Evolutionary conservation across 2,888 invertebrate genomes (phyloP).

Genomic region (Macrophya annulata): DNA sequence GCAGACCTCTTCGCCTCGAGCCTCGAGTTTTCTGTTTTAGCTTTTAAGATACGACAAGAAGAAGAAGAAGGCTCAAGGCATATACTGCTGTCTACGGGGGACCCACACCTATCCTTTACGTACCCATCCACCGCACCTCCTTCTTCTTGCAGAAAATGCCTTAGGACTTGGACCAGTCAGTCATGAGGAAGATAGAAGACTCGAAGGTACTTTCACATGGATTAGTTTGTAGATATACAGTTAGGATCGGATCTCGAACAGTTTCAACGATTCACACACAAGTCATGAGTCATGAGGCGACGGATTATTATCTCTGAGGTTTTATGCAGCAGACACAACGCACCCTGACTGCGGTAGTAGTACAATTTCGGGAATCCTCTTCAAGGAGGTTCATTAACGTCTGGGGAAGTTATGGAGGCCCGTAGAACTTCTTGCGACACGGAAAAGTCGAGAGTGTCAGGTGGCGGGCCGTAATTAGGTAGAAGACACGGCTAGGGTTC

Average conservation of each 20-base stretch:
- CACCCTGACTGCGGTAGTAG: background rate
- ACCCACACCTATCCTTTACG: slow-evolving; percentile 28
- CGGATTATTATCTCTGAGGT: slow-evolving; percentile 27
- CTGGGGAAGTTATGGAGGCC: slow-evolving; percentile 39
- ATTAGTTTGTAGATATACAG: slow-evolving; percentile 39
- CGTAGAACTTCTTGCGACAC: slow-evolving; percentile 44
- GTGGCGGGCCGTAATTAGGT: slow-evolving; percentile 43
- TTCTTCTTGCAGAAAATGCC: slow-evolving; percentile 32
- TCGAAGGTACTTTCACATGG: slow-evolving; percentile 43
- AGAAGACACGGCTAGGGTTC: slow-evolving; percentile 33
- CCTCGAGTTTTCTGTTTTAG: slow-evolving; percentile 48
- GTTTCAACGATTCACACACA: slow-evolving; percentile 26
- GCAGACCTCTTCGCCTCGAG: background rate
- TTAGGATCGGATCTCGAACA: slow-evolving; percentile 8
- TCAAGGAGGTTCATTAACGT: slow-evolving; percentile 40
- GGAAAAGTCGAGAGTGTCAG: slow-evolving; percentile 49
- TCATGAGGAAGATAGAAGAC: slow-evolving; percentile 37
- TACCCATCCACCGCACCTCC: background rate
- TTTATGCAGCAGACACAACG: background rate
- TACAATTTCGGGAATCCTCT: slow-evolving; percentile 38
- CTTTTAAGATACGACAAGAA: slow-evolving; percentile 44
- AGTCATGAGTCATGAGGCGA: slow-evolving; percentile 26
- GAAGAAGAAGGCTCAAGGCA: slow-evolving; percentile 26
- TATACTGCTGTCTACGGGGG: slow-evolving; percentile 3
- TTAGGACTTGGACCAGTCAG: slow-evolving; percentile 46